These are phyloP conservation scores for Plectrocnemia conspersa DNA, from an alignment of 1,140 invertebrate species.

Conservation along the genomic window DNA sequence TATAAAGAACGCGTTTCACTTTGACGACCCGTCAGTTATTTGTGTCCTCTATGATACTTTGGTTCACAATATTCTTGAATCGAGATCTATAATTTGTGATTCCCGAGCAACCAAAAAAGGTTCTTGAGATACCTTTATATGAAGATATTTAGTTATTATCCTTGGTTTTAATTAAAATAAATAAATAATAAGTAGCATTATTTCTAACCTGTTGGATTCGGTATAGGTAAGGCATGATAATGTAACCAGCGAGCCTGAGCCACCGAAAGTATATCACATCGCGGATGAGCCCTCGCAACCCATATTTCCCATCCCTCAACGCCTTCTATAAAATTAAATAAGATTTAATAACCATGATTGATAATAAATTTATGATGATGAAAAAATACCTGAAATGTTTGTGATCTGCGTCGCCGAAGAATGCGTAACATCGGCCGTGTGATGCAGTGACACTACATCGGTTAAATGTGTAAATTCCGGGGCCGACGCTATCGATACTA, in stretches of 20 bases:
- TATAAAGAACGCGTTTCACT: too few species aligned
- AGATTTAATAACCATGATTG: not conserved
- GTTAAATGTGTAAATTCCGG: slow-evolving; percentile 88
- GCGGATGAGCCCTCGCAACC: slow-evolving; percentile 22
- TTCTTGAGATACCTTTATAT: too few species aligned
- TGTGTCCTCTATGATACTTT: too few species aligned
- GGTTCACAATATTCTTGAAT: too few species aligned
- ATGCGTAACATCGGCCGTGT: slow-evolving; percentile 54
- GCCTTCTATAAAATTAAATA: slow-evolving; percentile 18
- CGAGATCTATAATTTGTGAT: too few species aligned
- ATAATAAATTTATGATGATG: not conserved
- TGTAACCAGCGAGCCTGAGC: slow-evolving; percentile 28
- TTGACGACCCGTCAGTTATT: too few species aligned
- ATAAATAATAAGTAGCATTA: too few species aligned
- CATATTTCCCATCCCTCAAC: slow-evolving; percentile 31
- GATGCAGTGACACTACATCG: slow-evolving; percentile 70
- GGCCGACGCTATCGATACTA: slow-evolving; percentile 84
- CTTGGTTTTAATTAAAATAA: too few species aligned
- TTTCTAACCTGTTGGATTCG: slow-evolving; percentile 1
- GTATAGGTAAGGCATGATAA: slow-evolving; percentile 27
- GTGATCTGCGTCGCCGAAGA: slow-evolving; percentile 38
- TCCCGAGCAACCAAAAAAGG: too few species aligned
- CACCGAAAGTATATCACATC: slow-evolving; percentile 29
- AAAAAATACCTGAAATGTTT: slow-evolving; percentile 29
- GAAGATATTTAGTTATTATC: too few species aligned